A percentile compares a stretch with the other conserved stretches of the same genome.
Conservation (phyloP, 2,797 vertebrate species). For the Pipistrellus pipistrellus region DNA sequence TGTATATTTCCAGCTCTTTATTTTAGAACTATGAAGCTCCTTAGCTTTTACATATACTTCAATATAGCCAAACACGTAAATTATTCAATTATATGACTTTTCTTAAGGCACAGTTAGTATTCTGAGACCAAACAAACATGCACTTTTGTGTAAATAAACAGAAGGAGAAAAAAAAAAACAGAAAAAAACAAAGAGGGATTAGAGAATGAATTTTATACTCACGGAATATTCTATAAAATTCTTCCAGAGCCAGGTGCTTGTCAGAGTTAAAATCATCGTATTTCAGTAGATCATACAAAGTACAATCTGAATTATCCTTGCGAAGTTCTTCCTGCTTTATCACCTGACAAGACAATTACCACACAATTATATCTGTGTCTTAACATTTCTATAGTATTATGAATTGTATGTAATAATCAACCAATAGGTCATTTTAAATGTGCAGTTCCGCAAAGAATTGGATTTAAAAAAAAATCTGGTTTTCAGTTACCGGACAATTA, state of each 20-base stretch:
- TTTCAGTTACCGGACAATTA: slow-evolving; percentile 79
- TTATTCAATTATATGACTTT: not conserved
- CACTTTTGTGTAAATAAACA: slow-evolving; percentile 45
- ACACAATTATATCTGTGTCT: slow-evolving; percentile 83
- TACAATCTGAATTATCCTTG: slow-evolving; percentile 92
- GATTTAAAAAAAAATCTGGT: slow-evolving; percentile 73
- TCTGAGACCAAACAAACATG: slow-evolving; percentile 5
- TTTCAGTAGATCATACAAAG: slow-evolving; percentile 96
- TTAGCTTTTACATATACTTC: not conserved
- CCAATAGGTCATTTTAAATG: slow-evolving; percentile 83
- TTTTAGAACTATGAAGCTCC: not conserved
- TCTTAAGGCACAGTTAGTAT: slow-evolving; percentile 36
- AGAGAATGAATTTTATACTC: slow-evolving; percentile 86
- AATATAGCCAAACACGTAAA: not conserved
- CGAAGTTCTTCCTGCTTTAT: slow-evolving; percentile 95
- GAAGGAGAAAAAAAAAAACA: not conserved
- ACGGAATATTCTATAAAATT: slow-evolving; percentile 97
- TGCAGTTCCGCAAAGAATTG: slow-evolving; percentile 78
- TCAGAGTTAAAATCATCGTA: slow-evolving; percentile 95
- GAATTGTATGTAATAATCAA: slow-evolving; percentile 84
- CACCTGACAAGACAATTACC: slow-evolving; percentile 90
- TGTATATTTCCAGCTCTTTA: not conserved
- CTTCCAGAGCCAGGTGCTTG: slow-evolving; percentile 93
- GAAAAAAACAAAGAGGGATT: not conserved
- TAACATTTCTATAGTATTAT: slow-evolving; percentile 80